These are phyloP conservation scores for Poecilia gillii DNA, from an alignment of 2,797 vertebrate genomes.

Conservation along the genomic window DNA sequence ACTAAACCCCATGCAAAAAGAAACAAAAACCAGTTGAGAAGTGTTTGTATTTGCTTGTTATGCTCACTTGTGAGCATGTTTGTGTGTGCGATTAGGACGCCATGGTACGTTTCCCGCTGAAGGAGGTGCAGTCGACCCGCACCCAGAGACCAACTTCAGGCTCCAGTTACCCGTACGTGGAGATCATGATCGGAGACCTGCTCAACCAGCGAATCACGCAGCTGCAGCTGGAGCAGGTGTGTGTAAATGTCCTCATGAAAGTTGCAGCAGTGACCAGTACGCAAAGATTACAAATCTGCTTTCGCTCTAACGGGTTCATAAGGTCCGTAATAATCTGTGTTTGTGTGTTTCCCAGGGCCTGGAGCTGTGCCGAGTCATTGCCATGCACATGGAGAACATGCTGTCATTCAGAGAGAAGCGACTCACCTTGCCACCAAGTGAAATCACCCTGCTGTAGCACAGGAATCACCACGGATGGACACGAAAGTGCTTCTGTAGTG, in stretches of 20 bases:
- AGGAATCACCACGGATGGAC: conserved; percentile 23
- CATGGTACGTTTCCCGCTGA: conserved; percentile 88
- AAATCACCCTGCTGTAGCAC: conserved; percentile 93
- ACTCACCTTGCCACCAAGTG: conserved; percentile 93
- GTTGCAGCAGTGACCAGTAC: background rate
- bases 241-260: background rate
- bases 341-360: conserved; percentile 83
- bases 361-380: conserved; percentile 93
- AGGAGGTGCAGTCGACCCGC: conserved; percentile 92
- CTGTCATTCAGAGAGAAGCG: conserved; percentile 90
- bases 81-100: conserved; percentile 81
- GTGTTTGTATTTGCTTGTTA: background rate
- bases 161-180: conserved; percentile 94
- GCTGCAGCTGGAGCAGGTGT: conserved; percentile 93
- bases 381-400: conserved; percentile 92
- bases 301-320: background rate
- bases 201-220: conserved; percentile 89
- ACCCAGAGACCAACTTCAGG: conserved; percentile 90
- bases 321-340: background rate
- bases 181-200: conserved; percentile 90
- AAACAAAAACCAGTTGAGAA: background rate
- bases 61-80: conserved; percentile 1
- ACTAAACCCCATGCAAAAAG: fast-evolving
- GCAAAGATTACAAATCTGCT: background rate
- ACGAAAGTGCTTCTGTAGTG: conserved; percentile 10